Conservation (phyloP, 2,797 vertebrate genomes). For the Iguana delicatissima region DNA sequence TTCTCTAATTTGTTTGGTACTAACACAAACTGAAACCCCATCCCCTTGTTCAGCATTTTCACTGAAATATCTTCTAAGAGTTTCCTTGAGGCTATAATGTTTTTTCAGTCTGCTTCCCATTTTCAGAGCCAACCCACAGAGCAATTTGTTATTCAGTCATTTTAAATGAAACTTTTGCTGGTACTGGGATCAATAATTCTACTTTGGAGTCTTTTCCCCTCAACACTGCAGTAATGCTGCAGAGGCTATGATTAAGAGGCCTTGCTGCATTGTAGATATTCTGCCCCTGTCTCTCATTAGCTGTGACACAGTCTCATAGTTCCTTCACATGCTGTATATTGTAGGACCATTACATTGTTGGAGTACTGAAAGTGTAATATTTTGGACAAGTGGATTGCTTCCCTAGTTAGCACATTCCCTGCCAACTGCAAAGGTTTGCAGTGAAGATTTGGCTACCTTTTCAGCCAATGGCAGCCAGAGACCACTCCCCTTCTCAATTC, state of each 20-base stretch:
- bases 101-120: constrained; percentile 2
- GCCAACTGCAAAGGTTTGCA: background rate
- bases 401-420: background rate
- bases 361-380: background rate
- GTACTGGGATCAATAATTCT: background rate
- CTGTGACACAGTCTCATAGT: background rate
- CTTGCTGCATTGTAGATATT: background rate
- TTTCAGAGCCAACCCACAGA: constrained; percentile 4
- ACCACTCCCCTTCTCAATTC: background rate
- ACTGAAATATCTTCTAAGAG: background rate
- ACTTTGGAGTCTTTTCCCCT: background rate
- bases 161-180: background rate
- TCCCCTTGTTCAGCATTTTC: background rate
- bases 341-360: background rate
- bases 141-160: background rate
- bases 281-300: background rate
- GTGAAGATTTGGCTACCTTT: background rate
- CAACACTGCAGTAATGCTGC: background rate
- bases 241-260: background rate
- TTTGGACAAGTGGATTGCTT: background rate
- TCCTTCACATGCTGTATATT: background rate
- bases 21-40: background rate
- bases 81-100: background rate
- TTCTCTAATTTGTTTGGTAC: background rate
- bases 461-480: background rate